A percentile compares a stretch with the other conserved stretches of the same genome.
These are phyloP conservation scores for Prunella fulvescens DNA, from an alignment of 2,113 vertebrate species.

Conservation along the genomic window DNA sequence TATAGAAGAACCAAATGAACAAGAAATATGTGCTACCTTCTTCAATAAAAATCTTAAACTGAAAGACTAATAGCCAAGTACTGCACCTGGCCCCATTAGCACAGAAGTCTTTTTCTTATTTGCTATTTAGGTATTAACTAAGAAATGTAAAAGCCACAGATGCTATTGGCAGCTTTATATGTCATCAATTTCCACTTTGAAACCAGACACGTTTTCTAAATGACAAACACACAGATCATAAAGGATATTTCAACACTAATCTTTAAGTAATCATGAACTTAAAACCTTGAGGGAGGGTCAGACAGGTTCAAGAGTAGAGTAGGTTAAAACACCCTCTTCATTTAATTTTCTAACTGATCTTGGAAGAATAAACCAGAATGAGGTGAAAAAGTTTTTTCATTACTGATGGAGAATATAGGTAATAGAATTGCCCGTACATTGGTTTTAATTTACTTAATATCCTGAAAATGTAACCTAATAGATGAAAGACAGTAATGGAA, in stretches of 20 bases:
- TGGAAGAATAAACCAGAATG: not conserved
- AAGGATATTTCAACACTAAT: not conserved
- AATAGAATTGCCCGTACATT: not conserved
- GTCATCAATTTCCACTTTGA: not conserved
- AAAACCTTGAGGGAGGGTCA: not conserved
- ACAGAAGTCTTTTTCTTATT: not conserved
- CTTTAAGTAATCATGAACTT: not conserved
- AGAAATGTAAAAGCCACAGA: not conserved
- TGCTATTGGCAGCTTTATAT: not conserved
- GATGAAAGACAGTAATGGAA: not conserved
- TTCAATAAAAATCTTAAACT: not conserved
- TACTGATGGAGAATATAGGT: not conserved
- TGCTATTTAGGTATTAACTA: not conserved
- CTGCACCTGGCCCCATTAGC: not conserved
- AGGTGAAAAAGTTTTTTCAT: not conserved
- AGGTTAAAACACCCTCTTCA: not conserved
- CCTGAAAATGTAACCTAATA: not conserved
- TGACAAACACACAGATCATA: not conserved
- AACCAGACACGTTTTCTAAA: not conserved
- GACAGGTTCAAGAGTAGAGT: not conserved
- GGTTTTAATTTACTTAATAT: not conserved
- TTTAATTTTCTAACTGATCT: not conserved
- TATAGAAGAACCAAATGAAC: not conserved
- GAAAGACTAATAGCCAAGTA: not conserved
- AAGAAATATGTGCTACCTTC: not conserved